These are phyloP conservation scores for Andinoacara biseriatus DNA, from an alignment of 2,113 vertebrate species.

Conservation along the genomic window DNA sequence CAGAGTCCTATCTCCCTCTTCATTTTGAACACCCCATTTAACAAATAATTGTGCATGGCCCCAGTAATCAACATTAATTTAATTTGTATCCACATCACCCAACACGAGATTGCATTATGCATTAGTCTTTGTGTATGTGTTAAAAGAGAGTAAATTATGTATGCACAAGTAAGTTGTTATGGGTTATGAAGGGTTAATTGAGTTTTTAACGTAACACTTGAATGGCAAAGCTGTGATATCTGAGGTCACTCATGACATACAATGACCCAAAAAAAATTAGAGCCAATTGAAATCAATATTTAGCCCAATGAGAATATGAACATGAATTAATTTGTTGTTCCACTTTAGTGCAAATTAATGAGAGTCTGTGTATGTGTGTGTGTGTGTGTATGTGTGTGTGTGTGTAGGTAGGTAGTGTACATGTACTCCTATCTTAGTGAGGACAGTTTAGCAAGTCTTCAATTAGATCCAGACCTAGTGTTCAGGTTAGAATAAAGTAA, in stretches of 20 bases:
- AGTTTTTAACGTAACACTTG: constrained; percentile 57
- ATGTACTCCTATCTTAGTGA: neutral
- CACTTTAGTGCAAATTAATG: neutral
- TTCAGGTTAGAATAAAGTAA: neutral
- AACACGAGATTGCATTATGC: constrained; percentile 2
- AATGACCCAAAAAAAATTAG: constrained; percentile 13
- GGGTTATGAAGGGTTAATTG: constrained; percentile 72
- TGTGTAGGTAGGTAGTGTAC: neutral
- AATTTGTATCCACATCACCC: constrained; percentile 55
- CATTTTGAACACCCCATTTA: constrained; percentile 36
- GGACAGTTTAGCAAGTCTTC: neutral
- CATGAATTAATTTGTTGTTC: neutral
- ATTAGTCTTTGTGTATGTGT: neutral
- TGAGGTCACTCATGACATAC: constrained; percentile 7
- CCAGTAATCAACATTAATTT: constrained; percentile 61
- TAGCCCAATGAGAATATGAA: constrained; percentile 5
- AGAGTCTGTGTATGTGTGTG: neutral
- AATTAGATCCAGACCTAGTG: neutral
- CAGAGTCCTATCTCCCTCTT: constrained; percentile 8
- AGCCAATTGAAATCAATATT: constrained; percentile 20
- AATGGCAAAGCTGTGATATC: constrained; percentile 45
- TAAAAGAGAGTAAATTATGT: constrained; percentile 6
- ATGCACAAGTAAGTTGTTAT: constrained; percentile 34
- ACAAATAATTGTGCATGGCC: constrained; percentile 16
- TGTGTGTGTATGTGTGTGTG: neutral